A percentile compares a stretch with the other conserved stretches of the same genome.
Conservation (phyloP, 2,113 vertebrate species). For the Platycercus adscitus region DNA sequence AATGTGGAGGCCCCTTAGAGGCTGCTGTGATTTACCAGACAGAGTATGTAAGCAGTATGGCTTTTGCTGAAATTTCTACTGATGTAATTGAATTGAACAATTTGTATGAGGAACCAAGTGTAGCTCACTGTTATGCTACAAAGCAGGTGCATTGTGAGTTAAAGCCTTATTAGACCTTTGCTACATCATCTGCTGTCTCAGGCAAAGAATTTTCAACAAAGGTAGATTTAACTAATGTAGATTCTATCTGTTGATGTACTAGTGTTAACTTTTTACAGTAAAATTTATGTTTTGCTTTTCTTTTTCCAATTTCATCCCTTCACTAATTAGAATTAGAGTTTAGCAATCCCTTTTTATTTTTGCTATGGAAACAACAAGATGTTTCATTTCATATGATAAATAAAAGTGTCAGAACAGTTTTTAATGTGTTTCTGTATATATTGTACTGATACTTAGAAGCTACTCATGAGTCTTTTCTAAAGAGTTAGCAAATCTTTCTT, state of each 20-base stretch:
- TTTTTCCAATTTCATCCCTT: not conserved
- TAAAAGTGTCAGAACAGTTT: not conserved
- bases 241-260: not conserved
- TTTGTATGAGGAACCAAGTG: not conserved
- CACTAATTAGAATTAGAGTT: not conserved
- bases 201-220: not conserved
- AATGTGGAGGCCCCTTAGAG: not conserved
- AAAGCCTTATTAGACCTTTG: not conserved
- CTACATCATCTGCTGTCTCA: not conserved
- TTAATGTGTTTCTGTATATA: not conserved
- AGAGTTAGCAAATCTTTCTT: conserved; percentile 23
- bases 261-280: not conserved
- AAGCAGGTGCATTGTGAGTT: not conserved
- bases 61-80: not conserved
- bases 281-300: not conserved
- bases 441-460: not conserved
- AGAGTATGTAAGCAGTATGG: not conserved
- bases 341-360: not conserved
- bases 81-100: not conserved
- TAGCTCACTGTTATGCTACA: not conserved
- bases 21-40: not conserved
- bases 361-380: not conserved
- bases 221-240: not conserved
- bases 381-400: not conserved
- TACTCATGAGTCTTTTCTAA: not conserved